Evolutionary conservation across 2,113 vertebrate species (phyloP).

Genomic region (Orcinus orca): DNA sequence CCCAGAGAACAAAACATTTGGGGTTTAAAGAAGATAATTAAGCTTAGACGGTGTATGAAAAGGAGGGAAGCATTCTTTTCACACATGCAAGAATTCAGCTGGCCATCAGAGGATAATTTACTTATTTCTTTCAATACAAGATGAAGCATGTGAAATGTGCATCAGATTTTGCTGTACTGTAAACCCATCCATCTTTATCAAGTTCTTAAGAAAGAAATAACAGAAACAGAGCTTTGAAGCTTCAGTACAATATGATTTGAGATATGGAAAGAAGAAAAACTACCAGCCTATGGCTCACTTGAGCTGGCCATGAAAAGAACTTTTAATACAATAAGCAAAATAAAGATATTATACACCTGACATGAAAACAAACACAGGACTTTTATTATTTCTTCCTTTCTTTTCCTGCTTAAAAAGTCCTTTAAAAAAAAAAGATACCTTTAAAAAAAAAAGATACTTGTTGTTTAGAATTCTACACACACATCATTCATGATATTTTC

Average conservation of each 20-base stretch:
- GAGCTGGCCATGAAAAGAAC: neutral
- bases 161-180: neutral
- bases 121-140: neutral
- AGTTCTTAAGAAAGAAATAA: constrained; percentile 41
- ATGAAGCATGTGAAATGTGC: neutral
- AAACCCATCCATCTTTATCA: neutral
- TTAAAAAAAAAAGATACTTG: neutral
- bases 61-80: neutral
- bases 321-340: neutral
- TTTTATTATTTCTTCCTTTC: neutral
- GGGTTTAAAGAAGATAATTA: neutral
- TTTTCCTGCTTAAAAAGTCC: neutral
- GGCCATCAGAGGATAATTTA: neutral
- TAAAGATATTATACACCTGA: neutral
- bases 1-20: neutral
- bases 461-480: neutral
- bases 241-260: neutral
- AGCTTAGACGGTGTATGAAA: neutral
- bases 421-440: neutral
- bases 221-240: neutral
- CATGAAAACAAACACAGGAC: neutral
- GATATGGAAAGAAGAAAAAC: neutral
- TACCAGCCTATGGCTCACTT: neutral
- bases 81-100: neutral
- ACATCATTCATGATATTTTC: neutral